Evolutionary conservation across 2,797 vertebrate species (phyloP).

Genomic region (Girardinus metallicus): DNA sequence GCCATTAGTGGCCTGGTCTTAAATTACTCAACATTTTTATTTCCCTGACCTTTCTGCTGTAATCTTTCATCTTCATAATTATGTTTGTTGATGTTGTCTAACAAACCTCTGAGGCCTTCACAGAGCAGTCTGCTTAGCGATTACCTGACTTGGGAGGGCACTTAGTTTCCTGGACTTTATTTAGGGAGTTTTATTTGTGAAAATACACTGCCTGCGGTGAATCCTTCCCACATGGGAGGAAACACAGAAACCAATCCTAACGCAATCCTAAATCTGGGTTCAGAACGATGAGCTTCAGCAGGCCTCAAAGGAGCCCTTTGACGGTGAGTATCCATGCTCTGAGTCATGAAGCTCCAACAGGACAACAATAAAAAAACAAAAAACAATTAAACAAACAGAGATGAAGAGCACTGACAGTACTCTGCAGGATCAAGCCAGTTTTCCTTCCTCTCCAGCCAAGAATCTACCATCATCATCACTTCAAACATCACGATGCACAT

Average conservation of each 20-base stretch:
- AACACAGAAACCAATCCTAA: background rate
- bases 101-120: background rate
- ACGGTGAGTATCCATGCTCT: conserved; percentile 10
- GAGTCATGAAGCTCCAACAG: conserved; percentile 12
- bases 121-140: background rate
- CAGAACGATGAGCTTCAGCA: conserved; percentile 16
- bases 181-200: background rate
- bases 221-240: background rate
- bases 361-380: conserved; percentile 22
- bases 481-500: conserved; percentile 50
- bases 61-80: background rate
- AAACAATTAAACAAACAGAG: conserved; percentile 40
- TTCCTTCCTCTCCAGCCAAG: conserved; percentile 33
- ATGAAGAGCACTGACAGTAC: conserved; percentile 35
- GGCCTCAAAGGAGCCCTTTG: conserved; percentile 13
- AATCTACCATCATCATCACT: conserved; percentile 46
- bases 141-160: background rate
- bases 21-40: background rate
- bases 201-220: background rate
- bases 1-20: background rate
- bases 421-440: conserved; percentile 60
- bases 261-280: conserved; percentile 12
- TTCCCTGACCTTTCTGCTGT: background rate
- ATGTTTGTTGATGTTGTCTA: background rate
- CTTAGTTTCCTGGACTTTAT: background rate